phyloP scores from a whole-genome alignment of 2,888 invertebrate genomes.

The Timandra comae region DNA sequence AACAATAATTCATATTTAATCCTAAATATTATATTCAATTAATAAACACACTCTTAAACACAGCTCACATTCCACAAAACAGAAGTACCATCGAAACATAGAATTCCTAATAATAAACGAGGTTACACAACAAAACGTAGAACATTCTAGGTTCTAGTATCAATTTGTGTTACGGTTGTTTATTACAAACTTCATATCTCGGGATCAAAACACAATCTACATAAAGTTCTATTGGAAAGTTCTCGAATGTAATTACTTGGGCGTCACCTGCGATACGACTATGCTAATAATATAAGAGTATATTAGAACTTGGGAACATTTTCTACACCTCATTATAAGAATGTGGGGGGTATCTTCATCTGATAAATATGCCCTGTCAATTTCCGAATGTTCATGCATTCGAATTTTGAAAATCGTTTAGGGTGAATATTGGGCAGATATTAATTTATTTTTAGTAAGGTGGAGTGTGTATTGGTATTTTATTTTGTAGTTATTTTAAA shows the following conservation, averaged over 20 bases:
- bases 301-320: conserved; percentile 43
- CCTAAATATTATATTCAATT: too few species aligned
- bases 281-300: conserved; percentile 48
- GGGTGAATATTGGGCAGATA: conserved; percentile 45
- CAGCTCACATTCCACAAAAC: too few species aligned
- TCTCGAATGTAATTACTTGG: conserved; percentile 64
- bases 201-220: conserved; percentile 38
- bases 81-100: too few species aligned
- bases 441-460: conserved; percentile 13
- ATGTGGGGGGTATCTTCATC: conserved; percentile 52
- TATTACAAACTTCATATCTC: conserved; percentile 2
- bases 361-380: conserved; percentile 69
- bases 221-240: conserved; percentile 58
- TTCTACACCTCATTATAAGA: conserved; percentile 69
- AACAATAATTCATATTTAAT: too few species aligned
- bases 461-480: too few species aligned
- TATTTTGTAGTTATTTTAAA: too few species aligned
- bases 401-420: conserved; percentile 61
- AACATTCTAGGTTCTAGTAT: background rate
- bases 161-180: background rate
- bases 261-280: conserved; percentile 67
- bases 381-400: conserved; percentile 62
- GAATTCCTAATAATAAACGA: too few species aligned
- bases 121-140: too few species aligned
- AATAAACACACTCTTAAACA: too few species aligned